Percentiles rank a stretch among this genome's conserved stretches.
These are phyloP conservation scores for Protomyctophum bolini DNA, from an alignment of 2,113 vertebrate genomes.

Conservation along the genomic window DNA sequence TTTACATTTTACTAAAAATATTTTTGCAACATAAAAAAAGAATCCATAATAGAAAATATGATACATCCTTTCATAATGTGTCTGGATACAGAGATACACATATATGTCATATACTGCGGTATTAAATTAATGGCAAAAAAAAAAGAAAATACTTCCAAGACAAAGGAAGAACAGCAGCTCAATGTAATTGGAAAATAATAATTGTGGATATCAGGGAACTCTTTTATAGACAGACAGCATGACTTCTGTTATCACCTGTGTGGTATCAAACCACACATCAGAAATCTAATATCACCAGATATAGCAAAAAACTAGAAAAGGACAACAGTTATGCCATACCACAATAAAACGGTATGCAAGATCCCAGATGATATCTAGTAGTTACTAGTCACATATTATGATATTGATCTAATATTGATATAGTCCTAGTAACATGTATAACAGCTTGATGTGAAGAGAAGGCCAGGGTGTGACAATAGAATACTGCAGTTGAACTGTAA, in stretches of 20 bases:
- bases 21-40: constrained; percentile 31
- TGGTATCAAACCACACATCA: constrained; percentile 16
- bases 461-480: not conserved
- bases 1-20: constrained; percentile 66
- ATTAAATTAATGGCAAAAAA: constrained; percentile 43
- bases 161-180: constrained; percentile 40
- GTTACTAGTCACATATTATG: too few relatives aligned
- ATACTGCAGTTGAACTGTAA: not conserved
- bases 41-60: constrained; percentile 61
- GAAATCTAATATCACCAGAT: too few relatives aligned
- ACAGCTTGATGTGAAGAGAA: constrained; percentile 1
- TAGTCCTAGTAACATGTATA: not conserved
- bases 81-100: constrained; percentile 52
- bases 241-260: constrained; percentile 14
- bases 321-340: too few relatives aligned
- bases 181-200: constrained; percentile 9
- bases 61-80: constrained; percentile 69
- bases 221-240: not conserved
- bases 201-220: not conserved
- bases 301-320: too few relatives aligned
- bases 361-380: too few relatives aligned
- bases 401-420: too few relatives aligned
- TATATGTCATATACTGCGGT: constrained; percentile 38
- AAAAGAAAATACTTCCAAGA: constrained; percentile 42
- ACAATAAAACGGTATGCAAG: too few relatives aligned